Percentiles rank a stretch among this genome's conserved stretches.
Evolutionary conservation across 2,888 invertebrate genomes (phyloP).

Genomic region (Troides aeacus): DNA sequence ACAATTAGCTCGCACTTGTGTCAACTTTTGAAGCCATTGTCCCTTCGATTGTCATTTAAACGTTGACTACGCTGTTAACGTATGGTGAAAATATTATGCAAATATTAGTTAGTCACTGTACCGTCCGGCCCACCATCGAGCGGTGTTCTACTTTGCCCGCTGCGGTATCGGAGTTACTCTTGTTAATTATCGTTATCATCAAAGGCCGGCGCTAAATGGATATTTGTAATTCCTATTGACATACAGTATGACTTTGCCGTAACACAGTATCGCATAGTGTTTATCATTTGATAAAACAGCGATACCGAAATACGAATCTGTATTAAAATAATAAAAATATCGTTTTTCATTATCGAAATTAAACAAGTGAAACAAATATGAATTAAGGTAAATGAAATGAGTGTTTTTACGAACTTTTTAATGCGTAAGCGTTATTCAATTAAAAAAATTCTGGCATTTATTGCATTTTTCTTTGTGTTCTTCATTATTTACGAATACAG

Average conservation of each 20-base stretch:
- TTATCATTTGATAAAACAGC: constrained; percentile 25
- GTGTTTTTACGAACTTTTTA: constrained; percentile 1
- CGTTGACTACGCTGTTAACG: constrained; percentile 1
- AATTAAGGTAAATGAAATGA: constrained; percentile 16
- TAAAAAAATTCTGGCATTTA: constrained; percentile 13
- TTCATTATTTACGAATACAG: constrained; percentile 14
- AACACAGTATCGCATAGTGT: constrained; percentile 13
- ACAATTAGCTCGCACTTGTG: constrained; percentile 13
- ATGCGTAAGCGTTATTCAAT: constrained; percentile 7
- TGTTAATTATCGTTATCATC: constrained; percentile 23
- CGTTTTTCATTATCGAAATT: neutral
- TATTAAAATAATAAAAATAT: neutral
- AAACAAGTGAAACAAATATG: constrained; percentile 17
- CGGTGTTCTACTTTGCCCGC: neutral
- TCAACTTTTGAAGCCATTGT: constrained; percentile 22
- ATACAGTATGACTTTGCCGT: constrained; percentile 9
- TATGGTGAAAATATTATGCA: constrained; percentile 7
- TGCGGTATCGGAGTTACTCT: neutral
- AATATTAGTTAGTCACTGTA: neutral
- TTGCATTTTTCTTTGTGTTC: constrained; percentile 7
- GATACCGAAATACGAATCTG: constrained; percentile 11
- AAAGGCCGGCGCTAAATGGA: constrained; percentile 24
- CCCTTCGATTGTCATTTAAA: constrained; percentile 11
- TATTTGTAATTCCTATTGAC: constrained; percentile 26
- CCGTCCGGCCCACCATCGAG: neutral